These are phyloP conservation scores for human (Homo sapiens) DNA, from an alignment of 2,113 vertebrate genomes.

Conservation along the genomic window GRCh38 chr5:113495501-113496000, in stretches of 20 bases:
- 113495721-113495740: not conserved
- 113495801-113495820: not conserved
- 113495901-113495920: not conserved
- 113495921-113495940: not conserved
- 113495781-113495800: not conserved
- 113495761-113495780: not conserved
- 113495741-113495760: not conserved
- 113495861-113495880: not conserved
- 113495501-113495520: not conserved
- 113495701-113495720: not conserved
- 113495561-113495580: not conserved
- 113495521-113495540: not conserved
- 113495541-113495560: not conserved
- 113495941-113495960: not conserved
- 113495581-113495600: not conserved
- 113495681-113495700: not conserved
- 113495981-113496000: not conserved
- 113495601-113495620: not conserved
- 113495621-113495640: not conserved
- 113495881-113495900: not conserved
- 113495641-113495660: not conserved
- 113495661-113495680: not conserved
- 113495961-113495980: not conserved
- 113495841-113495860: not conserved
- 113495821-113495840: not conserved